Conservation (phyloP, 1,140 invertebrate genomes). For the Penaeus chinensis region DNA sequence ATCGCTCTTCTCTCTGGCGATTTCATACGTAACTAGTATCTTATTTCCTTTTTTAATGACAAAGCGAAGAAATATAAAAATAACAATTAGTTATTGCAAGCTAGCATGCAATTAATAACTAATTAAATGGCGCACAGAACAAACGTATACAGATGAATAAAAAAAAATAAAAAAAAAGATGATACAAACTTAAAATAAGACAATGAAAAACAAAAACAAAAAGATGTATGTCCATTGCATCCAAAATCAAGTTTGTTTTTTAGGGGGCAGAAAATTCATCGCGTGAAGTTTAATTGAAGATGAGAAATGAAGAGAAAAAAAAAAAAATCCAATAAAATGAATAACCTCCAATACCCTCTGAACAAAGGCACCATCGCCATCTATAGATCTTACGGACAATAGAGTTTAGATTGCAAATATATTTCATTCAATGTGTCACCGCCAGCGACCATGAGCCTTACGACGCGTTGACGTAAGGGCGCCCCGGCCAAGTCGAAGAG, state of each 20-base stretch:
- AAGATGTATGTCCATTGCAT: neutral
- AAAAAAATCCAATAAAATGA: neutral
- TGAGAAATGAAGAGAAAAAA: neutral
- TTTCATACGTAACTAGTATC: too few species aligned
- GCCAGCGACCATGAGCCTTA: neutral
- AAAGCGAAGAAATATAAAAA: too few species aligned
- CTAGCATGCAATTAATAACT: too few species aligned
- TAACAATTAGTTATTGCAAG: too few species aligned
- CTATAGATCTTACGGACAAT: slow-evolving; percentile 19
- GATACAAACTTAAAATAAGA: neutral
- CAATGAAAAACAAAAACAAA: neutral
- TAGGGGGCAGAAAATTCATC: neutral
- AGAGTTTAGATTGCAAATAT: slow-evolving; percentile 20
- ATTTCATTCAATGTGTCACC: slow-evolving; percentile 14
- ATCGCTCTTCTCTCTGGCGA: too few species aligned
- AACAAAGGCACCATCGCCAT: slow-evolving; percentile 3
- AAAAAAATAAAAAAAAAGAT: neutral
- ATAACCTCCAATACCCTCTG: neutral
- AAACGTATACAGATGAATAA: neutral
- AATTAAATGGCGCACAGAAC: too few species aligned
- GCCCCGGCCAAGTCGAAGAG: neutral
- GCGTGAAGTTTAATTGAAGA: too few species aligned
- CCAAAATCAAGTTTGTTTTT: neutral
- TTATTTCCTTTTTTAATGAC: too few species aligned
- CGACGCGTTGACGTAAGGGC: neutral